Evolutionary conservation across 1,140 invertebrate species (phyloP), one percentile per base, ranked within the genome.

Genomic region (Drosophila rhopaloa): DNA sequence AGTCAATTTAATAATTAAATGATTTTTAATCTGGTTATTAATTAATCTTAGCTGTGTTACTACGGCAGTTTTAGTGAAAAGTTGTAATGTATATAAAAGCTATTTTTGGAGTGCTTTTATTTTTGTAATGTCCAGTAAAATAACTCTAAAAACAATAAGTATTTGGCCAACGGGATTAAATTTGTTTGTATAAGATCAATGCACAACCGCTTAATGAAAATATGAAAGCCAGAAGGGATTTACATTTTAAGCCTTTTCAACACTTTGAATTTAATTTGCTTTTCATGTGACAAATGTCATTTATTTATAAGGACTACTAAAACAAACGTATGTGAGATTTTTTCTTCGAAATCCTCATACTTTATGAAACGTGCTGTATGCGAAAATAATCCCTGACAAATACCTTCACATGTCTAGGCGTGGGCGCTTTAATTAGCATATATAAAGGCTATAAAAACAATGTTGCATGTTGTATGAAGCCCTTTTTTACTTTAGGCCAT

Each of bases 371-470:
- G 14, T 10, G 7, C 43, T 24, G 35, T 13, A 54, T 32, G 47
- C 54, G n/a, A 29, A 44, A 46, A 56, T 38, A 71, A 61, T 51
- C 37, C 32, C n/a, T 19, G 19, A 29, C 32, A 73, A 35, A 73
- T 60, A 40, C 14, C 10, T 13, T 6, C 32, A 11, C 13, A 44
- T 57, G 56, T 61, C 62, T 68, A 53, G 62, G 51, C 50, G 51
- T 77, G 41, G 71, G 74, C 48, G 44, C 75, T 73, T 79, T 86
- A 79, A 81, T 86, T 86, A 86, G 82, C 74, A 76, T 79, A 68
- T 55, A 61, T 54, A 57, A 38, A 46, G 44, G 19, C 37, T 14
- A 41, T 27, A 35, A 57, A 16, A 65, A 53, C 59, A 58, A 61
- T 61, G 44, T 48, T 77, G 48, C 70, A 73, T 58, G 57, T 57